phyloP scores from a whole-genome alignment of 1,140 invertebrate species.

The Monomorium pharaonis region DNA sequence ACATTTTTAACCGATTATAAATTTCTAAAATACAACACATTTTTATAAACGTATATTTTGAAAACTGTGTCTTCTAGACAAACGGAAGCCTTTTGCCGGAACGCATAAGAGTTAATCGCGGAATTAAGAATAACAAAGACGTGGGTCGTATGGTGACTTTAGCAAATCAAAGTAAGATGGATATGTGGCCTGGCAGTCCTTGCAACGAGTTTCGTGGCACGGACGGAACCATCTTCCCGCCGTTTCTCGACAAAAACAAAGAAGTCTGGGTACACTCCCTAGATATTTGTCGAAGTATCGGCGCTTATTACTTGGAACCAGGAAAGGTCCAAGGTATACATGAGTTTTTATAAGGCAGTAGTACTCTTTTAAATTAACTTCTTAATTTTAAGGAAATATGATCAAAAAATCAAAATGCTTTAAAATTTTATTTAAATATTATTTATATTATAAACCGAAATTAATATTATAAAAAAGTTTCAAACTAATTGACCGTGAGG shows the following conservation, averaged over 20 bases:
- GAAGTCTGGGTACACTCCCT: slow-evolving; percentile 87
- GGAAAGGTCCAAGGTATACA: slow-evolving; percentile 67
- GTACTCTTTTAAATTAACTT: neutral
- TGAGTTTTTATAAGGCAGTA: neutral
- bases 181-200: slow-evolving; percentile 86
- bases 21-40: neutral
- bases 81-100: slow-evolving; percentile 86
- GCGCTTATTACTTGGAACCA: slow-evolving; percentile 70
- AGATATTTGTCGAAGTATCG: slow-evolving; percentile 87
- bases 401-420: no score
- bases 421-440: no score
- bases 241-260: slow-evolving; percentile 86
- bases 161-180: slow-evolving; percentile 86
- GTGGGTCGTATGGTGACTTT: slow-evolving; percentile 88
- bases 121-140: slow-evolving; percentile 88
- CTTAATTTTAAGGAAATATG: neutral
- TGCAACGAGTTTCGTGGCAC: slow-evolving; percentile 90
- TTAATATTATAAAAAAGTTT: no score
- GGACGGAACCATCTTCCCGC: slow-evolving; percentile 91
- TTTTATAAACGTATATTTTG: neutral
- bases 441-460: no score
- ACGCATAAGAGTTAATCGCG: slow-evolving; percentile 88
- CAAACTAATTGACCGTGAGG: no score
- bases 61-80: slow-evolving; percentile 81
- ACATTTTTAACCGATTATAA: neutral